Base-by-base conservation (phyloP, 2,113 vertebrate genomes). In the Nibea coibor region DNA sequence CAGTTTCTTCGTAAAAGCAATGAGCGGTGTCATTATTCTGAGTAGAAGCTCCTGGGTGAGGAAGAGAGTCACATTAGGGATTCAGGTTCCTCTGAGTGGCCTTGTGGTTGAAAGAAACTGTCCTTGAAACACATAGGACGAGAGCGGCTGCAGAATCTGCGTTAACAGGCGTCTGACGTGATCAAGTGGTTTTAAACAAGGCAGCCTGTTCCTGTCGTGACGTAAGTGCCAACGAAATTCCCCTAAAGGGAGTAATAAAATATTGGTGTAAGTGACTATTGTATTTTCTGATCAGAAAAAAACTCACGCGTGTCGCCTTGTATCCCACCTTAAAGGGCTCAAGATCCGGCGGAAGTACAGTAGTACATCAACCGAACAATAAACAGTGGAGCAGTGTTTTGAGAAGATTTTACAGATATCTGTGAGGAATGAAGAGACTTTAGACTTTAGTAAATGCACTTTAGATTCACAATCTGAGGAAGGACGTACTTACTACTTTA, bases 61-160 rank as follows among this genome's bases (percentile, higher is more conserved):
- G 80, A 84, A 84, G 51, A 71, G 74, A 62, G 65, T 81, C 58
- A 43, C 78, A 72, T 64, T 43, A 24, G 68, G 69, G 71, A 83
- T 57, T 61, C 11, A 16, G 63, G 73, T 86, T 82, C 75, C 81
- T 89, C 54, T 69, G 59, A 45, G 64, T 57, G 72, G 48, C 84
- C 63, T 89, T 84, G 82, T 20, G 56, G 35, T 68, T 26, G 39
- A 39, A 26, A 68, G 59, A 43, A 64, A 28, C 61, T 43, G 56
- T 65, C 90, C 75, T 80, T 88, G 76, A 81, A 81, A n/a, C 73
- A 54, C 53, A 43, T 11, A 15, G 48, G 72, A 35, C 7, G 26
- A 72, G 68, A 48, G 51, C 50, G 17, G 2, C 6, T 3, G 12
- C 17, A 58, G 48, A 20, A 62, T 76, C 2, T 63, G 54, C 56